Conservation (phyloP, 2,888 invertebrate species). For the Tachina grossa region DNA sequence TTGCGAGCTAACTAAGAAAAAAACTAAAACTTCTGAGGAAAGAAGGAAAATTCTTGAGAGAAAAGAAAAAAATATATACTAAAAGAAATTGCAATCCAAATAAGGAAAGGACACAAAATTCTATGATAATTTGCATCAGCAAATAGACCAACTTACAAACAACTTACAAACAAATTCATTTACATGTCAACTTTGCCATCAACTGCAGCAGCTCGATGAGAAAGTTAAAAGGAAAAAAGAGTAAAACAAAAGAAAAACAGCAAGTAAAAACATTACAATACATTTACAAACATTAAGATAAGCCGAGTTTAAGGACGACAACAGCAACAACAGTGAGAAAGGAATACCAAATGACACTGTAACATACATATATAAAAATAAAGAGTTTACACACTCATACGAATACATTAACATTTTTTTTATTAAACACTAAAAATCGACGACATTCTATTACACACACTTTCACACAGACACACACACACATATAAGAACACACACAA, state of each 20-base stretch:
- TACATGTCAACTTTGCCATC: slow-evolving; percentile 15
- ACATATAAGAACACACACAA: neutral
- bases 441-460: slow-evolving; percentile 20
- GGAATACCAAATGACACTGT: slow-evolving; percentile 37
- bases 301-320: slow-evolving; percentile 51
- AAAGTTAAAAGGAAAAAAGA: slow-evolving; percentile 36
- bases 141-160: slow-evolving; percentile 8
- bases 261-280: slow-evolving; percentile 50
- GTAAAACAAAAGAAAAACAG: slow-evolving; percentile 35
- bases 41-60: neutral
- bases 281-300: slow-evolving; percentile 63
- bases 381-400: slow-evolving; percentile 24
- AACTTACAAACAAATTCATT: slow-evolving; percentile 14
- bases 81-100: slow-evolving; percentile 48
- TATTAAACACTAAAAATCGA: slow-evolving; percentile 16
- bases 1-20: neutral
- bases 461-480: neutral
- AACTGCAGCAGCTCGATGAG: slow-evolving; percentile 44
- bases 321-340: slow-evolving; percentile 53
- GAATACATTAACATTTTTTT: slow-evolving; percentile 36
- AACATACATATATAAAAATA: slow-evolving; percentile 28
- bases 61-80: neutral
- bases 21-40: slow-evolving; percentile 12
- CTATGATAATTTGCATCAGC: slow-evolving; percentile 41
- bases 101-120: slow-evolving; percentile 15